Base-by-base conservation (phyloP, 53 echinoderm and acorn worm genomes). In the Patiria pectinifera region DNA sequence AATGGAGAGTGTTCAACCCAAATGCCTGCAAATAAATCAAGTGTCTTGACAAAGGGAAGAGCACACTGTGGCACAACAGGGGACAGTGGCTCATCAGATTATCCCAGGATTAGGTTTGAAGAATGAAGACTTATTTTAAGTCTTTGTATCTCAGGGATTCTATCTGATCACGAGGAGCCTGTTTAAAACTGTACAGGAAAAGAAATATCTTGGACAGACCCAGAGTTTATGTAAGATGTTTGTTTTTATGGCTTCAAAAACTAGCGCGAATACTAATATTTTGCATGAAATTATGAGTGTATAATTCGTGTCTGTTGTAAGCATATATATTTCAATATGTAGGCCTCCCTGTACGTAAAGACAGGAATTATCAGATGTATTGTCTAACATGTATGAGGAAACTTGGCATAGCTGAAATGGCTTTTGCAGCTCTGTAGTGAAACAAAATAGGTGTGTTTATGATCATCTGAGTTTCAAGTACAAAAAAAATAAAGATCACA, bases 11-110 rank as follows among this genome's bases (percentile, higher is more conserved):
- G 47, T 85, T 85, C 23, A 48, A 19, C 26, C 23, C 24, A 66
- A 84, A 84, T 84, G 60, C 84, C 84, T 62, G 16, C 22, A 85
- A 14, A 85, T 85, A 85, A 85, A 85, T 69, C 85, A 45, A 70
- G 69, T 85, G 69, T 69, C 8, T 69, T 18, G 21, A 85, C 85
- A 85, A 85, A 69, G 59, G 85, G 85, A 70, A 18, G 66, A n/a
- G 85, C 15, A 69, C 85, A 69, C 45, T 14, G 43, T 45, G 69
- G 84, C 49, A 59, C 70, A 69, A 48, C 18, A 44, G 62, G 59
- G 60, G 19, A 85, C 69, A 61, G 47, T 35, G 43, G 66, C 21
- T 85, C 21, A 69, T 85, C 70, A 45, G 70, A 85, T 85, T 45
- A 85, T 71, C 85, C 66, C 19, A 43, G 70, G 69, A 69, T 69